Conservation (phyloP, 2,797 vertebrate species). For the Gymnothorax reevesii region DNA sequence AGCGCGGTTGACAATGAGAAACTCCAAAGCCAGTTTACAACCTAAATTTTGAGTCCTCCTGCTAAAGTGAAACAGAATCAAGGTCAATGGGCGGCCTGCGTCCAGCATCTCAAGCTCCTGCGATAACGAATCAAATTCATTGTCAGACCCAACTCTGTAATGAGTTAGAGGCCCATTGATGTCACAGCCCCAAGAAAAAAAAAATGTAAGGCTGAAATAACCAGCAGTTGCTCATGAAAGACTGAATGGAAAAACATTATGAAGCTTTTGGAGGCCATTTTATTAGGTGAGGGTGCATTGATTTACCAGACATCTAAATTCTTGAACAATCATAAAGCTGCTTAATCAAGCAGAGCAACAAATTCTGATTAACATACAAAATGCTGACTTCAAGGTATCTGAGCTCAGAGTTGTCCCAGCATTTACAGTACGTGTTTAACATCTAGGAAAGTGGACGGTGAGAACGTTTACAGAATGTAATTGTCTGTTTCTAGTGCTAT, state of each 20-base stretch:
- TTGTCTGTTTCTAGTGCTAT: neutral
- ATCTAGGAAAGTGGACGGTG: neutral
- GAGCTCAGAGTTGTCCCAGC: neutral
- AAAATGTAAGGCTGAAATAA: neutral
- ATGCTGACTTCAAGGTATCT: neutral
- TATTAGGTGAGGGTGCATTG: neutral
- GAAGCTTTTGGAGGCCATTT: neutral
- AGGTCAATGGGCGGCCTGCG: constrained; percentile 23
- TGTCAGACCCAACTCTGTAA: neutral
- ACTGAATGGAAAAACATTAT: neutral
- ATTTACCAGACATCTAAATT: neutral
- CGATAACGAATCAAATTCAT: constrained; percentile 34
- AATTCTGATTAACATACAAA: neutral
- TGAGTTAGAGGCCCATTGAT: neutral
- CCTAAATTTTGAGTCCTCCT: constrained; percentile 27
- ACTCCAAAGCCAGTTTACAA: constrained; percentile 10
- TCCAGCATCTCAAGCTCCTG: constrained; percentile 40
- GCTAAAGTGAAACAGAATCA: constrained; percentile 34
- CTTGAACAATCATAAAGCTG: neutral
- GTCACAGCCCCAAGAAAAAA: neutral
- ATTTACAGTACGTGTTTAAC: neutral
- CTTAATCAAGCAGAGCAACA: neutral
- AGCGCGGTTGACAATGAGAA: constrained; percentile 15
- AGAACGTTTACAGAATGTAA: neutral
- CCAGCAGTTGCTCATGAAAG: neutral